phyloP scores from a whole-genome alignment of 2,113 vertebrate species.

The Takifugu bimaculatus region DNA sequence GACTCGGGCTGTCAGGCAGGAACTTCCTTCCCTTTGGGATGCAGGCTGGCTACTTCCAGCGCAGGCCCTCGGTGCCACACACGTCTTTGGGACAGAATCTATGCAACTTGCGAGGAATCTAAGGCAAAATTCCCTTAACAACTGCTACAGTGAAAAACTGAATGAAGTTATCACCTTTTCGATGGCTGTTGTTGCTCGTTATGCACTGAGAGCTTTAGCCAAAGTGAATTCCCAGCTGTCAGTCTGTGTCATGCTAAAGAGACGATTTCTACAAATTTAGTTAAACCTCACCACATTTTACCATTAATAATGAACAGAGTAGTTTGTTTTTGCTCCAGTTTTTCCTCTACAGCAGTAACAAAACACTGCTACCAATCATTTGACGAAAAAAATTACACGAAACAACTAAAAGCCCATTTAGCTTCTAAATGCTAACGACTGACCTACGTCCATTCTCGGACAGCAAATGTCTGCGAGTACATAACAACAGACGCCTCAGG shows the following conservation, averaged over 20 bases:
- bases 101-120: neutral
- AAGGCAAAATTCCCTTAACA: neutral
- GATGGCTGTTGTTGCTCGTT: conserved; percentile 25
- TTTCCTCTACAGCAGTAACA: neutral
- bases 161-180: neutral
- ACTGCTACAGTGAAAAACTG: neutral
- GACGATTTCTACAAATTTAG: neutral
- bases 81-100: neutral
- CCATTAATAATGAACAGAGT: accelerated
- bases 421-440: conserved; percentile 39
- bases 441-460: conserved; percentile 43
- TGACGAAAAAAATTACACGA: conserved; percentile 14
- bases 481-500: conserved; percentile 4
- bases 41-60: conserved; percentile 21
- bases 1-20: conserved; percentile 12
- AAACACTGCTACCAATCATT: conserved; percentile 6
- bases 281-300: neutral
- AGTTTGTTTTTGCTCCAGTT: accelerated
- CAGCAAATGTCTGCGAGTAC: conserved; percentile 24
- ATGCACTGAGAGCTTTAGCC: conserved; percentile 19
- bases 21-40: conserved; percentile 17
- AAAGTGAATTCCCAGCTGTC: conserved; percentile 48
- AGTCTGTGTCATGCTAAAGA: conserved; percentile 15
- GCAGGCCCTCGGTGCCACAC: conserved; percentile 24
- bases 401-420: conserved; percentile 32